Conservation (phyloP, 2,113 vertebrate genomes). For the mouse (Mus musculus) region DNA sequence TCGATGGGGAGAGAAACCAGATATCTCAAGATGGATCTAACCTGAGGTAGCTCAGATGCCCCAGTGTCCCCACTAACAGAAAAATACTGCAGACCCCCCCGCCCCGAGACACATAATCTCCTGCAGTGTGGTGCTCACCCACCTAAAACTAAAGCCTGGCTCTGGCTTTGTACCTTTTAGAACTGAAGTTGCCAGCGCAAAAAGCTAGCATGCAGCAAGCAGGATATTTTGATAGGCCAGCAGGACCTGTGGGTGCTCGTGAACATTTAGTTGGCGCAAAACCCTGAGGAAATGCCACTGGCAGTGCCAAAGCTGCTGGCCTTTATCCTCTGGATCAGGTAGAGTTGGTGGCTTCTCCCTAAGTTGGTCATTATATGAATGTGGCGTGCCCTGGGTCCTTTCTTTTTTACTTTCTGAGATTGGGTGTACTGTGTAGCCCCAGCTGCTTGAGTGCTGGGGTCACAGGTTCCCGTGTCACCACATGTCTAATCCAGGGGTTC, state of each 20-base stretch:
- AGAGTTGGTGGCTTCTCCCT: rapidly evolving
- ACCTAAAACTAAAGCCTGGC: not conserved
- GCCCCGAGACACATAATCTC: rapidly evolving
- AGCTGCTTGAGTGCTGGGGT: not conserved
- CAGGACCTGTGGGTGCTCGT: not conserved
- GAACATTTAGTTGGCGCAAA: not conserved
- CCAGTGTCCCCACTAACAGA: not conserved
- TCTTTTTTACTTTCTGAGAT: not conserved
- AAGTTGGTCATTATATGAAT: not conserved
- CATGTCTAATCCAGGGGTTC: not conserved
- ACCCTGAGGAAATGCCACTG: not conserved
- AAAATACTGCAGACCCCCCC: not conserved
- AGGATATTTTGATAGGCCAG: not conserved
- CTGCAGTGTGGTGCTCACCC: not conserved
- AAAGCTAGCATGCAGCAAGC: not conserved
- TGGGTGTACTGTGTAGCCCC: not conserved
- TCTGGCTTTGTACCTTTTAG: not conserved
- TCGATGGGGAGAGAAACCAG: not conserved
- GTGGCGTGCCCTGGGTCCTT: not conserved
- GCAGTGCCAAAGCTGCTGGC: rapidly evolving
- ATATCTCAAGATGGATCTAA: not conserved
- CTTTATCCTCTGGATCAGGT: rapidly evolving
- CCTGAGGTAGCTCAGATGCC: not conserved
- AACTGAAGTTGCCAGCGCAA: not conserved
- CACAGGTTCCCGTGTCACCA: too few species aligned